Evolutionary conservation across 2,888 invertebrate genomes (phyloP).

Genomic region (Drosophila stalkeri): DNA sequence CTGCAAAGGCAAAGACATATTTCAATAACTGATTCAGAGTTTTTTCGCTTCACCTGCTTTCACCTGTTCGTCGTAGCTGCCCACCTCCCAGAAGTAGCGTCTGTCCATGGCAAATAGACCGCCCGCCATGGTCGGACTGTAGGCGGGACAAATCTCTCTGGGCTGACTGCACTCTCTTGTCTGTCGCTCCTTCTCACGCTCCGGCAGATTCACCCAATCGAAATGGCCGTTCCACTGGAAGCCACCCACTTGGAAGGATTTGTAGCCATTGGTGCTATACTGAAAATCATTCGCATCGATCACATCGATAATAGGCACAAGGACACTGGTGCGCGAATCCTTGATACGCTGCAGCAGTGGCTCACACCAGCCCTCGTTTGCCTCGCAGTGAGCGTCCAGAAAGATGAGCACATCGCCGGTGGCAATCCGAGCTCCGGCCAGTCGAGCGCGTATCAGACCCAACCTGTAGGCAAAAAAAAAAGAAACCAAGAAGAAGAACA

Average conservation of each 20-base stretch:
- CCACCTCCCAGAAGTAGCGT: slow-evolving; percentile 97
- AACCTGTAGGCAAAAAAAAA: slow-evolving; percentile 85
- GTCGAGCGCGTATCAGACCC: slow-evolving; percentile 95
- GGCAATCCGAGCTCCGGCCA: slow-evolving; percentile 94
- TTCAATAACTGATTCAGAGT: neutral
- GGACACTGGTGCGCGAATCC: slow-evolving; percentile 91
- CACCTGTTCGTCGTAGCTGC: slow-evolving; percentile 95
- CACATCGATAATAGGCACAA: slow-evolving; percentile 98
- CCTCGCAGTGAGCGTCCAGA: slow-evolving; percentile 97
- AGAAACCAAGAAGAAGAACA: neutral
- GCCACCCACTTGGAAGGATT: slow-evolving; percentile 85
- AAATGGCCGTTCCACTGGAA: slow-evolving; percentile 94
- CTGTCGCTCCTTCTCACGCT: slow-evolving; percentile 83
- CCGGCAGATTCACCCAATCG: slow-evolving; percentile 90
- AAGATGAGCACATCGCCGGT: slow-evolving; percentile 93
- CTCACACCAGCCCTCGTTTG: slow-evolving; percentile 92
- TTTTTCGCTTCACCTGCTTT: neutral
- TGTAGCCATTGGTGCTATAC: slow-evolving; percentile 85
- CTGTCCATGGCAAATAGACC: slow-evolving; percentile 97
- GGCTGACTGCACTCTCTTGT: slow-evolving; percentile 78
- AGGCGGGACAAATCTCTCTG: slow-evolving; percentile 84
- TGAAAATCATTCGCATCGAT: slow-evolving; percentile 89
- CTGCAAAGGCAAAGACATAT: slow-evolving; percentile 57
- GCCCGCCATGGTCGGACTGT: slow-evolving; percentile 99
- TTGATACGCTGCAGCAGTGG: slow-evolving; percentile 94